These are phyloP conservation scores for Solen grandis DNA, from an alignment of 1,140 invertebrate genomes.

Conservation along the genomic window DNA sequence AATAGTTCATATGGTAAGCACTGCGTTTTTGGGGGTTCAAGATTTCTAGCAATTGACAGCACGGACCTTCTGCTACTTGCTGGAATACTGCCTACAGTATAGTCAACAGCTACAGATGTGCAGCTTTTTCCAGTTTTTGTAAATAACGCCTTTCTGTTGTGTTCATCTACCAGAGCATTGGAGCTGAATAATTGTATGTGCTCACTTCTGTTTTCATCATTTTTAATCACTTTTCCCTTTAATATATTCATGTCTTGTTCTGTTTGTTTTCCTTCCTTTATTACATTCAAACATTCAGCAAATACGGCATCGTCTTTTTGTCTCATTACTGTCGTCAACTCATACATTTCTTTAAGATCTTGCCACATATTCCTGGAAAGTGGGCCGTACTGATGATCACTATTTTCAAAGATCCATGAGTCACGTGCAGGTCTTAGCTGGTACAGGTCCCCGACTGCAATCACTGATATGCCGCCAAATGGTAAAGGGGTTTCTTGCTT, in stretches of 20 bases:
- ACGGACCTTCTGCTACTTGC: background rate
- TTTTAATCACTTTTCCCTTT: background rate
- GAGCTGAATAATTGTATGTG: conserved; percentile 35
- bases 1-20: conserved; percentile 2
- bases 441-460: background rate
- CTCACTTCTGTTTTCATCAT: background rate
- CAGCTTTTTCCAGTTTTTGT: background rate
- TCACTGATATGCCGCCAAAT: too few relatives aligned
- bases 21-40: conserved; percentile 51
- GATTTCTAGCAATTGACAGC: conserved; percentile 14
- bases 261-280: conserved; percentile 54
- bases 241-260: conserved; percentile 12
- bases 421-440: background rate
- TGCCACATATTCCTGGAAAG: conserved; percentile 39
- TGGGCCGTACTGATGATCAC: conserved; percentile 29
- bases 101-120: conserved; percentile 12
- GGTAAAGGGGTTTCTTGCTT: background rate
- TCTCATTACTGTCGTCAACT: conserved; percentile 57
- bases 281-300: conserved; percentile 54
- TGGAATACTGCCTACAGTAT: conserved; percentile 10
- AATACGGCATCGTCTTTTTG: conserved; percentile 58
- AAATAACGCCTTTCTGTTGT: conserved; percentile 7
- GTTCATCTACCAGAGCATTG: conserved; percentile 44
- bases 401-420: background rate
- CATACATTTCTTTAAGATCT: conserved; percentile 42